phyloP scores from a whole-genome alignment of 30 jellyfish, hydroid and myxozoan species.

The Aurelia coerulea region DNA sequence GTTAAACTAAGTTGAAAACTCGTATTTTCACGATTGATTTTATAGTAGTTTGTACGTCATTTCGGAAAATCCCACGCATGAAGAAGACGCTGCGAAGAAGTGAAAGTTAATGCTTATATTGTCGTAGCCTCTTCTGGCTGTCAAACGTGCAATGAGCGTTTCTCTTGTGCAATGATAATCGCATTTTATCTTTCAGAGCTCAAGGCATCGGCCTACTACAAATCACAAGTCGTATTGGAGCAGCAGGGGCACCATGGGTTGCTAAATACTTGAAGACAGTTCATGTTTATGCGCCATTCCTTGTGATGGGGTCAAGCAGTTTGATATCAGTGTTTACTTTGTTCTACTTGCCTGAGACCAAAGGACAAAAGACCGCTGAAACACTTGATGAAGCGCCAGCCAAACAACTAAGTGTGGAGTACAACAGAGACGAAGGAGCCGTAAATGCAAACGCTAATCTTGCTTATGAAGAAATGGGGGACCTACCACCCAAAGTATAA shows the following conservation, averaged over 20 bases:
- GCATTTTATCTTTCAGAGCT: conserved; percentile 36
- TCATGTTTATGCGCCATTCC: conserved; percentile 62
- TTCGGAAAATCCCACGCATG: no score
- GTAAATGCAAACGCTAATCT: conserved; percentile 23
- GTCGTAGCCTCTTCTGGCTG: no score
- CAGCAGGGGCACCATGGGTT: conserved; percentile 93
- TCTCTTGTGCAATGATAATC: no score
- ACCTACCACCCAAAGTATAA: no score
- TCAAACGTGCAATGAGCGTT: no score
- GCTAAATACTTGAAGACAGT: conserved; percentile 63
- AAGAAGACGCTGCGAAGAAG: no score
- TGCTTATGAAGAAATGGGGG: conserved; percentile 4
- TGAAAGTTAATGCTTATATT: no score
- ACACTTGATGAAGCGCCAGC: not conserved
- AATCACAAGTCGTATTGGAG: conserved; percentile 79
- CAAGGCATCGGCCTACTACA: conserved; percentile 83
- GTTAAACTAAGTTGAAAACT: no score
- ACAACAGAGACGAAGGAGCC: not conserved
- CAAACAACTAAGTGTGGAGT: conserved; percentile 14
- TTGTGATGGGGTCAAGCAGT: conserved; percentile 78
- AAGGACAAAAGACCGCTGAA: conserved; percentile 79
- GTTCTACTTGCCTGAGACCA: conserved; percentile 81
- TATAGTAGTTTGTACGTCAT: no score
- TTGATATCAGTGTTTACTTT: conserved; percentile 28
- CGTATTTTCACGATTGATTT: no score